phyloP scores from a whole-genome alignment of 2,888 invertebrate species.

The Morpho deidamia region DNA sequence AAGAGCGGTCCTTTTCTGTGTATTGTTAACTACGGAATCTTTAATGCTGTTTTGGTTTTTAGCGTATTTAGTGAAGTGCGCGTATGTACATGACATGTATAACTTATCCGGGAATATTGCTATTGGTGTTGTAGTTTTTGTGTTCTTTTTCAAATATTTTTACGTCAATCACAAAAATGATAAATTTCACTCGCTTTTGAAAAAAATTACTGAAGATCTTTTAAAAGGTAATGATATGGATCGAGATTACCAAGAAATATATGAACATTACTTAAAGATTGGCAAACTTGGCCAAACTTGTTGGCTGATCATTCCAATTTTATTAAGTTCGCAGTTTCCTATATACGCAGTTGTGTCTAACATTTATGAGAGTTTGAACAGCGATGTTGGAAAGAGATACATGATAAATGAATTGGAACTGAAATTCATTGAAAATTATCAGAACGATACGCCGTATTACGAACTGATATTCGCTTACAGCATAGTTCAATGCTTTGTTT shows the following conservation, averaged over 20 bases:
- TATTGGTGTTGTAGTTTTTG: slow-evolving; percentile 37
- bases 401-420: slow-evolving; percentile 60
- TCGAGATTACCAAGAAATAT: slow-evolving; percentile 43
- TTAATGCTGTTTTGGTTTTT: slow-evolving; percentile 47
- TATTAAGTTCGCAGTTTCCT: slow-evolving; percentile 46
- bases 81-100: slow-evolving; percentile 39
- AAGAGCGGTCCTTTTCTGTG: slow-evolving; percentile 30
- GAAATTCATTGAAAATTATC: slow-evolving; percentile 45
- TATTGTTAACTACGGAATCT: slow-evolving; percentile 33
- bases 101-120: slow-evolving; percentile 51
- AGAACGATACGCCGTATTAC: slow-evolving; percentile 51
- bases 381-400: slow-evolving; percentile 37
- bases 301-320: slow-evolving; percentile 47
- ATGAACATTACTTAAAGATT: slow-evolving; percentile 39
- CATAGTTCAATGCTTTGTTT: slow-evolving; percentile 37
- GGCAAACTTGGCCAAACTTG: slow-evolving; percentile 40
- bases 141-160: slow-evolving; percentile 53
- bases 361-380: slow-evolving; percentile 42
- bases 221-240: slow-evolving; percentile 43
- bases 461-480: slow-evolving; percentile 50
- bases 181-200: slow-evolving; percentile 38
- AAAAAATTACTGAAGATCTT: slow-evolving; percentile 45
- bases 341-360: slow-evolving; percentile 43
- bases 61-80: slow-evolving; percentile 41
- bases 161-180: slow-evolving; percentile 41